Conservation (phyloP, 2,888 invertebrate genomes). For the Pristionchus arcanus region DNA sequence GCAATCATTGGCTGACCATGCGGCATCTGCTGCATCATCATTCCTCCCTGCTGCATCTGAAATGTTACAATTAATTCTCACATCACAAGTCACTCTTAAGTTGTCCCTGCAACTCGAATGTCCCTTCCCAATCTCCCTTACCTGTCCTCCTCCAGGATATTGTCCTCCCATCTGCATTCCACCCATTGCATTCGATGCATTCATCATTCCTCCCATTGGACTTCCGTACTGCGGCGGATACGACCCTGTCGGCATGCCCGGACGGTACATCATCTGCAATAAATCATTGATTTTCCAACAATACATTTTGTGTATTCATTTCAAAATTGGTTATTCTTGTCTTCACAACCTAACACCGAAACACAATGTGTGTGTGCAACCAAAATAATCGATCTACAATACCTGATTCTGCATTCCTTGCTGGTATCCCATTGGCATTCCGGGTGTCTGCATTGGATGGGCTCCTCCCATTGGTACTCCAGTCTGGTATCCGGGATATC, state of each 20-base stretch:
- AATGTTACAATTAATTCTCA: not conserved
- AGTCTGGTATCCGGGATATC: not conserved
- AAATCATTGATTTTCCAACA: not conserved
- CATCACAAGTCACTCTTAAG: not conserved
- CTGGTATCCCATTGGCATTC: slow-evolving; percentile 31
- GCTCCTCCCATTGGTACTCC: not conserved
- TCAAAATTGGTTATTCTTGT: too few relatives aligned
- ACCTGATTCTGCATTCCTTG: slow-evolving; percentile 43
- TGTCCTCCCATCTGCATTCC: slow-evolving; percentile 45
- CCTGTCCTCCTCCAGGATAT: slow-evolving; percentile 28
- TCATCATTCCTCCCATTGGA: slow-evolving; percentile 54
- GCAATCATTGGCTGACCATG: slow-evolving; percentile 33
- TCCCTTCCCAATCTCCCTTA: not conserved
- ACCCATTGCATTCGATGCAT: not conserved
- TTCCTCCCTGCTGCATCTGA: slow-evolving; percentile 33
- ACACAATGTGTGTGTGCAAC: too few relatives aligned
- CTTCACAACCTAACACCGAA: not conserved
- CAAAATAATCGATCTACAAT: not conserved
- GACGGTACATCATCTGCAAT: slow-evolving; percentile 28
- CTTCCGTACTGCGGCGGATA: slow-evolving; percentile 28
- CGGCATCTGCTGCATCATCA: slow-evolving; percentile 20
- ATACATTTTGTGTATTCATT: not conserved
- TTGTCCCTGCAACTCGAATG: not conserved
- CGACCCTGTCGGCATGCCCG: not conserved
- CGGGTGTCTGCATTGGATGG: slow-evolving; percentile 11